Conservation (phyloP, 2,888 invertebrate genomes). For the Chloroclystis v-ata region DNA sequence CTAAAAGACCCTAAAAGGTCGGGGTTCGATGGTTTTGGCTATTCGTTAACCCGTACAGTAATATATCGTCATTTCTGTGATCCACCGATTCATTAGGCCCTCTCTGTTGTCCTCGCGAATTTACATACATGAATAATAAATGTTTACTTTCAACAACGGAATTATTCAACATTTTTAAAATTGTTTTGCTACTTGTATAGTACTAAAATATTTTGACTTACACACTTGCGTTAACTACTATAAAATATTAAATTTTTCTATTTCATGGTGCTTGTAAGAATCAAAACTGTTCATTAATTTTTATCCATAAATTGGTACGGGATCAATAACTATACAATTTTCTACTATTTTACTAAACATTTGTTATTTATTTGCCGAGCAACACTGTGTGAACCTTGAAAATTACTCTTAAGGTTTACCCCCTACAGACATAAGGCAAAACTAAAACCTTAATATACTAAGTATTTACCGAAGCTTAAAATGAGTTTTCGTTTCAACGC, state of each 20-base stretch:
- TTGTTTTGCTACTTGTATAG: too few species aligned
- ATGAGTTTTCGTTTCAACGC: too few species aligned
- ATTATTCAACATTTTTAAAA: background rate
- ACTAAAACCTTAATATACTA: background rate
- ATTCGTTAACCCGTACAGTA: slow-evolving; percentile 4
- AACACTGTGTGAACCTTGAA: too few species aligned
- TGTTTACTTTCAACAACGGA: slow-evolving; percentile 10
- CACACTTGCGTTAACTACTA: too few species aligned
- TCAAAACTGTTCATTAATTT: too few species aligned
- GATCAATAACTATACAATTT: too few species aligned
- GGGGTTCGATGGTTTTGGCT: too few species aligned
- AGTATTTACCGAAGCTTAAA: background rate
- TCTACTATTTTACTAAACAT: background rate
- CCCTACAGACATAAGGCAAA: too few species aligned
- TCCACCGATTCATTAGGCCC: slow-evolving; percentile 18
- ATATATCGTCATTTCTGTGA: slow-evolving; percentile 9
- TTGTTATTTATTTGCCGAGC: background rate
- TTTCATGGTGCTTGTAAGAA: background rate
- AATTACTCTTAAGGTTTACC: too few species aligned
- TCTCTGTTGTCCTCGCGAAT: slow-evolving; percentile 21
- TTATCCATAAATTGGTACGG: too few species aligned
- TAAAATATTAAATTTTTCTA: too few species aligned
- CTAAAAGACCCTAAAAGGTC: background rate
- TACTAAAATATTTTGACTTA: too few species aligned
- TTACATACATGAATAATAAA: slow-evolving; percentile 27